Percentiles rank a stretch among this genome's conserved stretches.
These are phyloP conservation scores for Malacoraja senta DNA, from an alignment of 2,797 vertebrate genomes.

Conservation along the genomic window DNA sequence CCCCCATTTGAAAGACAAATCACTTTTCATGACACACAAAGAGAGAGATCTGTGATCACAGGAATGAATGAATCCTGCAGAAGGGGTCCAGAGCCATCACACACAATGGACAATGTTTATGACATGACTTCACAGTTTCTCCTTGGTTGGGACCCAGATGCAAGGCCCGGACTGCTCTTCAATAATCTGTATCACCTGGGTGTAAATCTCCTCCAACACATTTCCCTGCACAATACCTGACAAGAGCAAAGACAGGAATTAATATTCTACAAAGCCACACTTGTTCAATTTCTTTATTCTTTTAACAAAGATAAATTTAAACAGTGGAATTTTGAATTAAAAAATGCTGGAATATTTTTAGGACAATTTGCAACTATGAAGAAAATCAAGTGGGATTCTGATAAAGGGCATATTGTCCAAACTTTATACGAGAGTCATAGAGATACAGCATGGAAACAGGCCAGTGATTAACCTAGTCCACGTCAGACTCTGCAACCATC, in stretches of 20 bases:
- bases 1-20: conserved; percentile 48
- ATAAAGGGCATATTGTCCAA: background rate
- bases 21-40: conserved; percentile 44
- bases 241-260: conserved; percentile 33
- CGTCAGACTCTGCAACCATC: too few species aligned
- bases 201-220: conserved; percentile 93
- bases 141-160: conserved; percentile 93
- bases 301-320: background rate
- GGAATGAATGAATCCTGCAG: conserved; percentile 47
- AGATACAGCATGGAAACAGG: too few species aligned
- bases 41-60: conserved; percentile 48
- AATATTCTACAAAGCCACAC: background rate
- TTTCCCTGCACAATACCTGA: conserved; percentile 89
- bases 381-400: background rate
- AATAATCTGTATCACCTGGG: conserved; percentile 91
- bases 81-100: conserved; percentile 51
- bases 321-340: background rate
- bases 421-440: background rate
- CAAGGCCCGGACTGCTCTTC: conserved; percentile 89
- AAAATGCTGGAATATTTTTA: background rate
- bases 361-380: background rate
- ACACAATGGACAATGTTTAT: conserved; percentile 50
- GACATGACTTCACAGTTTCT: conserved; percentile 83
- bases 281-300: background rate
- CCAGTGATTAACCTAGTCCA: too few species aligned